A percentile compares a stretch with the other conserved stretches of the same genome.
Conservation (phyloP, 2,888 invertebrate genomes). For the Hesperia comma region DNA sequence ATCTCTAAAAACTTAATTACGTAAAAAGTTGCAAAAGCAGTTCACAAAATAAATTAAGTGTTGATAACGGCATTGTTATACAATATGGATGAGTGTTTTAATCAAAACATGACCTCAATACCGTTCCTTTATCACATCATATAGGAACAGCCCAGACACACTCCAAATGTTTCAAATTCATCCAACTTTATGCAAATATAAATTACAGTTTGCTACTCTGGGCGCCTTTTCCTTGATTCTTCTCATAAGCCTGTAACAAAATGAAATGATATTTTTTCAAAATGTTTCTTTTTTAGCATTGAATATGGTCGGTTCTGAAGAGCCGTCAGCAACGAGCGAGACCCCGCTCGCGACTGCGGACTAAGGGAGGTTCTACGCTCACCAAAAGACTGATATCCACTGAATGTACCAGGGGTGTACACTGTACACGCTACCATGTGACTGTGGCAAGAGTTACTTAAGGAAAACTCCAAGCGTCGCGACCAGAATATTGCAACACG, state of each 20-base stretch:
- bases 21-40: slow-evolving; percentile 6
- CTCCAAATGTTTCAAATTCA: slow-evolving; percentile 38
- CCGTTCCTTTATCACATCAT: not conserved
- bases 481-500: no score
- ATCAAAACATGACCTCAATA: not conserved
- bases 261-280: no score
- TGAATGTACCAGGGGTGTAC: no score
- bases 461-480: no score
- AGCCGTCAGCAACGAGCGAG: no score
- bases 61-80: not conserved
- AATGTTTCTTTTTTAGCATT: no score
- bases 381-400: no score
- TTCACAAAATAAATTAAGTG: slow-evolving; percentile 4
- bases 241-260: slow-evolving; percentile 67
- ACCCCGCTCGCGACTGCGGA: no score
- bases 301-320: no score
- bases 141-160: slow-evolving; percentile 38
- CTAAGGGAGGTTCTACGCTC: no score
- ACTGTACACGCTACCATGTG: no score
- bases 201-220: slow-evolving; percentile 17
- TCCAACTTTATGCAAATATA: not conserved
- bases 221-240: slow-evolving; percentile 43
- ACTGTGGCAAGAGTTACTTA: no score
- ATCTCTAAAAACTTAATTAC: not conserved
- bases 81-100: not conserved